Evolutionary conservation across 2,888 invertebrate species (phyloP).

Genomic region (Polylopha cassiicola): DNA sequence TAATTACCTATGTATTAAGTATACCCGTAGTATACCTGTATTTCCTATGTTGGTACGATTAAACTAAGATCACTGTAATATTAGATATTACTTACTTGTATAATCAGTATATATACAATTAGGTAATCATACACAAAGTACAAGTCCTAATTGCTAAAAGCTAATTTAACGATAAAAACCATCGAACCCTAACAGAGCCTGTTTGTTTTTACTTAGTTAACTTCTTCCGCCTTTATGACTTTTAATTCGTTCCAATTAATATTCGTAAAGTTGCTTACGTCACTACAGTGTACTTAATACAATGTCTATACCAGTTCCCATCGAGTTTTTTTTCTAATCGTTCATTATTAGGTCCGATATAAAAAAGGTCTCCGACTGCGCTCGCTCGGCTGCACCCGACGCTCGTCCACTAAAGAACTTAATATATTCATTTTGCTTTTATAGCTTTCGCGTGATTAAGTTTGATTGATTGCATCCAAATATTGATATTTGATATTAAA

Average conservation of each 20-base stretch:
- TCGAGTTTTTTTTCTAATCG: constrained; percentile 61
- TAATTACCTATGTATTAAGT: too few species aligned
- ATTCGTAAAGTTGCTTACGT: constrained; percentile 59
- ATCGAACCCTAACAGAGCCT: constrained; percentile 9
- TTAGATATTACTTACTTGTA: too few species aligned
- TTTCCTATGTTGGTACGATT: too few species aligned
- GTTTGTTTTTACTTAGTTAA: constrained; percentile 19
- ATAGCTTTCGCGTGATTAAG: constrained; percentile 76
- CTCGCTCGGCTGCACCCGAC: constrained; percentile 55
- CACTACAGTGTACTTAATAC: constrained; percentile 61
- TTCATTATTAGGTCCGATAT: constrained; percentile 58
- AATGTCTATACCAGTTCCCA: constrained; percentile 53
- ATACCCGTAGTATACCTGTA: too few species aligned
- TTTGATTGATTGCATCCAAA: constrained; percentile 75
- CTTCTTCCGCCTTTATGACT: constrained; percentile 26
- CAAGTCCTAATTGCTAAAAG: constrained; percentile 2
- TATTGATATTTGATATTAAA: constrained; percentile 71
- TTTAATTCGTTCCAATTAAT: constrained; percentile 58
- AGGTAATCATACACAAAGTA: too few species aligned
- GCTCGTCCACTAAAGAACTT: constrained; percentile 56
- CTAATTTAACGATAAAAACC: constrained; percentile 7
- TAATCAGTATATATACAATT: too few species aligned
- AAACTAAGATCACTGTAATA: too few species aligned
- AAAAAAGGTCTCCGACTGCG: constrained; percentile 50
- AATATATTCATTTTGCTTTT: constrained; percentile 74